Evolutionary conservation across 2,888 invertebrate species (phyloP).

Genomic region (Ditylenchus weischeri): DNA sequence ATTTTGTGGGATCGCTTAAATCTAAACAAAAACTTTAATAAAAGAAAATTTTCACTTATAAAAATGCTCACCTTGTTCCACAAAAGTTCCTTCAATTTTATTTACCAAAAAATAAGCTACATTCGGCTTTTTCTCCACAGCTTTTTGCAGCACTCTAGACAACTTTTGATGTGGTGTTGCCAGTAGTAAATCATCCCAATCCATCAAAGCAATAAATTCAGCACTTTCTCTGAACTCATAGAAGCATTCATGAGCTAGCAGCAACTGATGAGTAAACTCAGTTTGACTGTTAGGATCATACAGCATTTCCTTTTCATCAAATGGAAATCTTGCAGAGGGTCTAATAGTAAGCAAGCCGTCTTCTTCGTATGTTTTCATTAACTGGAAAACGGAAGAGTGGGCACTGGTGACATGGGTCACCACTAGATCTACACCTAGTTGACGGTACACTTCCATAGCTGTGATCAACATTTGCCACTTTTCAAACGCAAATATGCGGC

Average conservation of each 20-base stretch:
- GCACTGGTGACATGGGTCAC: constrained; percentile 35
- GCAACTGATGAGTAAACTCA: constrained; percentile 28
- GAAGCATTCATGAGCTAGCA: constrained; percentile 28
- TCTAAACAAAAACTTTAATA: not conserved
- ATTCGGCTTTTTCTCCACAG: constrained; percentile 14
- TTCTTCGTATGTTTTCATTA: constrained; percentile 34
- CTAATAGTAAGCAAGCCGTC: constrained; percentile 29
- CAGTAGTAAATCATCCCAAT: constrained; percentile 40
- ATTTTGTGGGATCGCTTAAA: not conserved
- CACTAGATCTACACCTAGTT: constrained; percentile 28
- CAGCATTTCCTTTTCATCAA: constrained; percentile 13
- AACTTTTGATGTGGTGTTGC: constrained; percentile 3
- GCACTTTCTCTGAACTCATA: constrained; percentile 40
- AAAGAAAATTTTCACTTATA: no score
- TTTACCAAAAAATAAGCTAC: constrained; percentile 21
- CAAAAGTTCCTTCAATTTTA: constrained; percentile 21
- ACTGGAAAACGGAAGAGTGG: constrained; percentile 20
- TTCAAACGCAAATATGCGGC: constrained; percentile 4
- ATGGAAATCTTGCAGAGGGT: constrained; percentile 26
- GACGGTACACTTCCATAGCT: constrained; percentile 1
- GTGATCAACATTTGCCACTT: constrained; percentile 2
- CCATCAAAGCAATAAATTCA: constrained; percentile 37
- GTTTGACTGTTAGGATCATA: constrained; percentile 40
- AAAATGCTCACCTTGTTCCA: constrained; percentile 12
- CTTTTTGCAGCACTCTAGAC: constrained; percentile 7